Conservation (phyloP, 2,797 vertebrate genomes). For the Brachymystax lenok region DNA sequence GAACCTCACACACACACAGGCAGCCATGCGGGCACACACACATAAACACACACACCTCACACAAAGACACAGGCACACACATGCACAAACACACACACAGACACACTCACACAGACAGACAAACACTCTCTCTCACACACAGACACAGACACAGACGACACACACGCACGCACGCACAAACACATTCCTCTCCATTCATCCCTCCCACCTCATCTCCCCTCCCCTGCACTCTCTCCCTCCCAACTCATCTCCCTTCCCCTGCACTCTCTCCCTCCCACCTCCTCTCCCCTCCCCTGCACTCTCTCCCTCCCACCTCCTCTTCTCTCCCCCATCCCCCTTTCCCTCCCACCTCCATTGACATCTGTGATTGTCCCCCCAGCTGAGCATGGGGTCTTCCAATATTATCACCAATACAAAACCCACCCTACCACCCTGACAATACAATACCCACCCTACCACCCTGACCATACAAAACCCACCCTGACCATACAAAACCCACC, state of each 20-base stretch:
- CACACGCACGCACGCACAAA: neutral
- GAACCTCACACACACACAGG: too few species aligned
- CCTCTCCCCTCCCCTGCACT: too few species aligned
- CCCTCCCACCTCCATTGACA: conserved; percentile 6
- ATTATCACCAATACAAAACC: too few species aligned
- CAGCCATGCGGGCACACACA: conserved; percentile 8
- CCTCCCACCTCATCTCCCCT: neutral
- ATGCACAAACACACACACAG: too few species aligned
- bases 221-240: neutral
- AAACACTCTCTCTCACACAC: neutral
- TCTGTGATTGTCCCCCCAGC: too few species aligned
- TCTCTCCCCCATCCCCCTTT: neutral
- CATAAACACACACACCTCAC: neutral
- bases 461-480: too few species aligned
- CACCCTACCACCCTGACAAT: too few species aligned
- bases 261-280: neutral
- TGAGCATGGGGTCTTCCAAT: too few species aligned
- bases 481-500: too few species aligned
- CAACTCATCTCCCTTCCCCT: neutral
- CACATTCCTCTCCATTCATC: neutral
- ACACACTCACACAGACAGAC: neutral
- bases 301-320: too few species aligned
- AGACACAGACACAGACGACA: neutral
- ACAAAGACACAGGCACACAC: conserved; percentile 20
- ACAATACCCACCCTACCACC: too few species aligned